Evolutionary conservation across 2,888 invertebrate species (phyloP), one percentile per base, ranked within the genome.

Genomic region (Mechanitis mazaeus): DNA sequence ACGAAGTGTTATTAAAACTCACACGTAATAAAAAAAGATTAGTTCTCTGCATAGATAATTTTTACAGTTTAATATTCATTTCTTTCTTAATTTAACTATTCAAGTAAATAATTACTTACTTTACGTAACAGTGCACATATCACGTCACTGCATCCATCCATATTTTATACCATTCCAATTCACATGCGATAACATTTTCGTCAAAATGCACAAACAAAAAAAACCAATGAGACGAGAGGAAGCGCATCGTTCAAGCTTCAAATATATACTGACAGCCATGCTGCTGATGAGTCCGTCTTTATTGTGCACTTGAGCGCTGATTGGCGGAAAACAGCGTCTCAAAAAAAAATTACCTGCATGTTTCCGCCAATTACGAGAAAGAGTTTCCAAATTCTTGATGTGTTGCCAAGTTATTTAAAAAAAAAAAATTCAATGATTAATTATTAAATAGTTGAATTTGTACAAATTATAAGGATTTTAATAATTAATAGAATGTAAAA

Each of bases 211-310:
- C 84, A 86, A 87, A 88, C 83, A 90, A 88, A 89, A 91, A 90
- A 91, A 88, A 85, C 86, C 91, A 90, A 90, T 87, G 83, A 91
- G 92, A 93, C 92, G 94, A 94, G 93, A 95, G 94, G 95, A 94
- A 94, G 93, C 92, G 93, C 95, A 95, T 95, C 93, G 92, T 93
- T 89, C 93, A 92, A 93, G 93, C 93, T 93, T 94, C 95, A 95
- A 95, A 96, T 97, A 95, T 97, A 97, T 97, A 97, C 96, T 97
- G 96, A 94, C 96, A 95, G 95, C 96, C 95, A 96, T 96, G 93
- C 95, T 95, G 95, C 93, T 92, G 93, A 93, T 92, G 93, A 93
- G 93, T 93, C 93, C 93, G 93, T 93, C 94, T 95, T 95, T 95
- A 94, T 94, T 93, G 92, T 92, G 91, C 91, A 90, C 91, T 91